These are phyloP conservation scores for Coilia nasus DNA, from an alignment of 2,797 vertebrate species.

Conservation along the genomic window DNA sequence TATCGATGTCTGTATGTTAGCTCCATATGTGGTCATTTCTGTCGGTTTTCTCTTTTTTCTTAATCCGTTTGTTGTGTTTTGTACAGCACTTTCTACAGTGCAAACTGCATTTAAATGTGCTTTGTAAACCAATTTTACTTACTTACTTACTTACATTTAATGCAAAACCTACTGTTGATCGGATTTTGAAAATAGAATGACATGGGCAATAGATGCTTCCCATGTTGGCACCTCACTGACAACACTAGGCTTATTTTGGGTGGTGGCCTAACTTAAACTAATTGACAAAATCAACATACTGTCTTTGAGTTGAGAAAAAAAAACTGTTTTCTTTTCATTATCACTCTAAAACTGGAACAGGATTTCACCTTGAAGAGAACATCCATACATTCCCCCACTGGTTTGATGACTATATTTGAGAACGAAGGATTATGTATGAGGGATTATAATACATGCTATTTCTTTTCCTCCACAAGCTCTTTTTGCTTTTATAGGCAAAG, in stretches of 20 bases:
- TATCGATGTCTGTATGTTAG: too few relatives aligned
- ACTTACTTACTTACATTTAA: too few relatives aligned
- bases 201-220: not conserved
- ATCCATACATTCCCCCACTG: not conserved
- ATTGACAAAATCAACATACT: conserved; percentile 2
- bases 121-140: too few relatives aligned
- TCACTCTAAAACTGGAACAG: conserved; percentile 3
- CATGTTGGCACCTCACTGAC: not conserved
- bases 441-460: not conserved
- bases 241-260: not conserved
- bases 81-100: too few relatives aligned
- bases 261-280: not conserved
- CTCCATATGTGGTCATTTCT: too few relatives aligned
- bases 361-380: not conserved
- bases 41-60: too few relatives aligned
- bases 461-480: too few relatives aligned
- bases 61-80: too few relatives aligned
- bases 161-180: not conserved
- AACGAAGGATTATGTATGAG: not conserved
- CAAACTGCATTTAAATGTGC: too few relatives aligned
- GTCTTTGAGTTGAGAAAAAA: not conserved
- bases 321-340: not conserved
- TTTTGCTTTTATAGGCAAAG: too few relatives aligned
- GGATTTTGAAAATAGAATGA: not conserved
- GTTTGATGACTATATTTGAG: not conserved